Evolutionary conservation across 2,113 vertebrate genomes (phyloP).

Genomic region (Oreochromis tanganicae): DNA sequence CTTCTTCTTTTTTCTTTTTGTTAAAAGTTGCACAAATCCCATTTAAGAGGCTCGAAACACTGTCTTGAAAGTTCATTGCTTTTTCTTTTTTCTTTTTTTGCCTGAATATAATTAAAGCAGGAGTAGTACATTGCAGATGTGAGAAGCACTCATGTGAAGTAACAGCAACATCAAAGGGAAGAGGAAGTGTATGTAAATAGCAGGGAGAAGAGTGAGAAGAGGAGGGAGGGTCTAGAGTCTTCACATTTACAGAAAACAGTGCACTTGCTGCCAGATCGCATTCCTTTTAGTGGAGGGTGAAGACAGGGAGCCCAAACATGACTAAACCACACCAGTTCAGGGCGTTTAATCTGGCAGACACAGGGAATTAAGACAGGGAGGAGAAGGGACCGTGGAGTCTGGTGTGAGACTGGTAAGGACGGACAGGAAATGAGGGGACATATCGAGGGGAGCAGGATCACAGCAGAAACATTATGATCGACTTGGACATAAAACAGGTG

Average conservation of each 20-base stretch:
- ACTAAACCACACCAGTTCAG: conserved; percentile 85
- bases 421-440: conserved; percentile 85
- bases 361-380: conserved; percentile 68
- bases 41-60: neutral
- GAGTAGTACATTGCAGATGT: conserved; percentile 15
- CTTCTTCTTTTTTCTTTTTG: neutral
- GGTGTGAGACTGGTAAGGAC: conserved; percentile 84
- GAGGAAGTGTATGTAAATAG: conserved; percentile 75
- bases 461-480: conserved; percentile 89
- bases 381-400: conserved; percentile 78
- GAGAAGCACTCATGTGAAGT: conserved; percentile 89
- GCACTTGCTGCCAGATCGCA: conserved; percentile 88
- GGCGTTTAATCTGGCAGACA: conserved; percentile 95
- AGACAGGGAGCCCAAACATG: conserved; percentile 82
- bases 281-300: conserved; percentile 88
- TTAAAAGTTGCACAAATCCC: conserved; percentile 4
- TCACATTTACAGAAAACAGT: conserved; percentile 73
- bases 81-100: neutral
- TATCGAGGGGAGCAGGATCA: conserved; percentile 84
- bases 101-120: conserved; percentile 12
- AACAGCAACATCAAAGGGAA: conserved; percentile 80
- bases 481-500: conserved; percentile 93
- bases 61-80: neutral
- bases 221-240: conserved; percentile 49
- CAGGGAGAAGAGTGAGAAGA: conserved; percentile 64